Evolutionary conservation across 1,140 invertebrate genomes (phyloP), one percentile per base, ranked within the genome.

Genomic region (Uloborus diversus): DNA sequence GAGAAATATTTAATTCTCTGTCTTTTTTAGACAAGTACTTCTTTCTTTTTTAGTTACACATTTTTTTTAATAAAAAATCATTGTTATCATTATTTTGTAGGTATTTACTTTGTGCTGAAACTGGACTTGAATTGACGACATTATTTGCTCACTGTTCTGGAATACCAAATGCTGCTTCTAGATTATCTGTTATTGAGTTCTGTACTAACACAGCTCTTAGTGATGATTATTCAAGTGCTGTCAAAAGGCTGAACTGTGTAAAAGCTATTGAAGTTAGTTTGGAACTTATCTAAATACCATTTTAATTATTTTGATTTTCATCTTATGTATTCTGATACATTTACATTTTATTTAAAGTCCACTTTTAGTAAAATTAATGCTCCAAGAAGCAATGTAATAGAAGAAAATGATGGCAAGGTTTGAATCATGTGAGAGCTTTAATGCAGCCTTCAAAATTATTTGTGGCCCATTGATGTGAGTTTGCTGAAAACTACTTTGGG

Each of bases 81-180:
- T n/a, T n/a, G n/a, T n/a, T 42, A 1, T 42, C 37, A 1, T 61
- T 80, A 30, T 47, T 64, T 14, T 69, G 4, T 79, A 84, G 84
- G 56, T 83, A 80, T 81, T 73, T 84, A 5, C 56, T 84, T 30
- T 85, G 82, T 68, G 84, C 82, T 32, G 71, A 84, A 78, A 82
- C 79, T 14, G 66, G 79, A 30, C 33, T 80, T 30, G 79, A 75
- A 59, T 23, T 69, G 27, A 20, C 76, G 25, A 69, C 64, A 30
- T 49, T 79, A 11, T 69, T 69, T 59, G 51, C 61, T 9, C 65
- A 69, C 27, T 51, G 56, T 56, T 3, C 65, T 25, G 17, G 47
- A 7, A 33, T 64, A 3, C n/a, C 20, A 1, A 57, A n/a, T 37
- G 42, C 20, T 65, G 25, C 25, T 62, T 35, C 28, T 13, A 79